Conservation (phyloP, 2,113 vertebrate genomes). For the Bungarus multicinctus region DNA sequence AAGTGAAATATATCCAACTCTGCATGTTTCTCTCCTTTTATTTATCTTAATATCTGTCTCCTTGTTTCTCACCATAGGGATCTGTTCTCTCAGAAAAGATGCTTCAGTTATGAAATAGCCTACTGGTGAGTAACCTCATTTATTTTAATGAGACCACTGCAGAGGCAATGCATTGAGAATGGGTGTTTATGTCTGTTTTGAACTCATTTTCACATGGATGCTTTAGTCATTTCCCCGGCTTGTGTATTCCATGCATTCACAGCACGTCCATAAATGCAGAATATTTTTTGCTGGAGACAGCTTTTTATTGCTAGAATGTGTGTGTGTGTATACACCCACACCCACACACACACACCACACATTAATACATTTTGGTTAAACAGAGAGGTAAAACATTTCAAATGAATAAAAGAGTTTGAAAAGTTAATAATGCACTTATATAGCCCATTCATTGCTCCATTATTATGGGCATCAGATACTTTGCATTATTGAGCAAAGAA, state of each 20-base stretch:
- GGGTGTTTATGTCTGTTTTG: background rate
- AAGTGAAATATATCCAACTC: constrained; percentile 11
- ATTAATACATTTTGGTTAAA: background rate
- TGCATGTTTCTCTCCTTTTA: constrained; percentile 12
- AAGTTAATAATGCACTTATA: background rate
- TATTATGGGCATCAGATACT: background rate
- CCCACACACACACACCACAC: too few species aligned
- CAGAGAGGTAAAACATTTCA: background rate
- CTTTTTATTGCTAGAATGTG: background rate
- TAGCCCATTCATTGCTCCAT: background rate
- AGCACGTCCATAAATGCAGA: background rate
- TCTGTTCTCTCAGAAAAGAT: constrained; percentile 29
- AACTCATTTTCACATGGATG: constrained; percentile 30
- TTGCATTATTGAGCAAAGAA: background rate
- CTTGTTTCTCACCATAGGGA: constrained; percentile 21
- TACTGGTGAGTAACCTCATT: background rate
- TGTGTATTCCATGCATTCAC: constrained; percentile 38
- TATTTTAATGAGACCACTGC: background rate
- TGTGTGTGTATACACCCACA: too few species aligned
- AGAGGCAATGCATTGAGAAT: background rate
- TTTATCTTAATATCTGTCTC: constrained; percentile 44
- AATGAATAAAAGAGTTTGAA: background rate
- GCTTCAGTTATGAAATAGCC: background rate
- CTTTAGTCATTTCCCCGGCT: background rate
- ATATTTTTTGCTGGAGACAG: constrained; percentile 3